These are phyloP conservation scores for Hypotaenidia okinawae DNA, from an alignment of 2,797 vertebrate genomes.

Conservation along the genomic window DNA sequence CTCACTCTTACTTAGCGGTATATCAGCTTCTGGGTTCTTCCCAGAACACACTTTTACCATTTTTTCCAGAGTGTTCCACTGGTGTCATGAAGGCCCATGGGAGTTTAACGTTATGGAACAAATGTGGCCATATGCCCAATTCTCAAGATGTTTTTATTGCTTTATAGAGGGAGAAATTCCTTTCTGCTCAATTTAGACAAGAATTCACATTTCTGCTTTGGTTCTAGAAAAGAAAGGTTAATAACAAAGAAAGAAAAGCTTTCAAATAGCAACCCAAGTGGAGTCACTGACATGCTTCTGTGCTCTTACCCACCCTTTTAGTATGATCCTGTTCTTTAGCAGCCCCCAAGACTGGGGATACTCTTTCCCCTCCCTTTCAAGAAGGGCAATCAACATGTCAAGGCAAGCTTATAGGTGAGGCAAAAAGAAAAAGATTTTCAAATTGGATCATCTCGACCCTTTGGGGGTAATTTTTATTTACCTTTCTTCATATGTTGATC, in stretches of 20 bases:
- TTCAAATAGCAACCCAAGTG: not conserved
- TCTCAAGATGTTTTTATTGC: slow-evolving; percentile 62
- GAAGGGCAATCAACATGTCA: not conserved
- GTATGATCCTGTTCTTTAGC: not conserved
- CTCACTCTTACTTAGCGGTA: not conserved
- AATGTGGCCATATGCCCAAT: slow-evolving; percentile 22
- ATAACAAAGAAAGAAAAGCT: not conserved
- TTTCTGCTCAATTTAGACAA: slow-evolving; percentile 70
- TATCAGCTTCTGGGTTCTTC: slow-evolving; percentile 36
- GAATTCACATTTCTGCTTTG: slow-evolving; percentile 41
- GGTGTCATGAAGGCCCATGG: slow-evolving; percentile 45
- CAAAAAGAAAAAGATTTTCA: not conserved
- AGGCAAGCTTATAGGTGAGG: not conserved
- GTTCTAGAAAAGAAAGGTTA: slow-evolving; percentile 34
- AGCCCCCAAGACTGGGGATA: not conserved
- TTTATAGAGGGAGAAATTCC: slow-evolving; percentile 61
- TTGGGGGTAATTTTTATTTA: not conserved
- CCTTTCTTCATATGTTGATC: slow-evolving; percentile 3
- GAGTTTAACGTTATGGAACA: slow-evolving; percentile 44
- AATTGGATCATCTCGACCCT: not conserved
- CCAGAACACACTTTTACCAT: slow-evolving; percentile 68
- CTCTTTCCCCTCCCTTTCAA: not conserved
- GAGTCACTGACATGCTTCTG: not conserved
- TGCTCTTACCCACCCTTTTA: not conserved
- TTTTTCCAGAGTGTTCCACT: slow-evolving; percentile 64